A percentile compares a stretch with the other conserved stretches of the same genome.
Conservation (phyloP, 2,797 vertebrate species). For the Neosilurus hyrtlii region DNA sequence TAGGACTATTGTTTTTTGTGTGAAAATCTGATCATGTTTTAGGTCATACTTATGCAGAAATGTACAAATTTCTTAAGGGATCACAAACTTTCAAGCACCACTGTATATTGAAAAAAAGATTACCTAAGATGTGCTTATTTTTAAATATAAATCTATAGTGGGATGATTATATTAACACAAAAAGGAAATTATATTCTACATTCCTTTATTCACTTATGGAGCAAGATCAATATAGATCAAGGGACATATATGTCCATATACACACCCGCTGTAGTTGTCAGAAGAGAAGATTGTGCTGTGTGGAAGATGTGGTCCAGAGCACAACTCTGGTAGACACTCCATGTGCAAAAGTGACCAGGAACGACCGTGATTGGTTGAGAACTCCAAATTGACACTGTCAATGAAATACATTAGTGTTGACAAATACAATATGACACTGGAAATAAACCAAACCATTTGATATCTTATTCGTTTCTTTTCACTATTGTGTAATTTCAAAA, state of each 20-base stretch:
- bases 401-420: slow-evolving; percentile 9
- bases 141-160: too few relatives aligned
- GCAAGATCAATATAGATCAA: not conserved
- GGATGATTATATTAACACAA: too few relatives aligned
- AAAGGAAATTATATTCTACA: too few relatives aligned
- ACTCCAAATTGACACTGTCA: slow-evolving; percentile 86
- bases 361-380: slow-evolving; percentile 92
- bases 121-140: too few relatives aligned
- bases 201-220: too few relatives aligned
- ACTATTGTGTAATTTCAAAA: not conserved
- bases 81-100: too few relatives aligned
- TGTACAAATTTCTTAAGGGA: too few relatives aligned
- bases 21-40: too few relatives aligned
- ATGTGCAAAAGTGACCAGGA: slow-evolving; percentile 93
- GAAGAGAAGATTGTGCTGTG: slow-evolving; percentile 95
- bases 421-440: not conserved
- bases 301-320: slow-evolving; percentile 89
- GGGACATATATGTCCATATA: not conserved
- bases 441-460: not conserved
- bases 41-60: too few relatives aligned
- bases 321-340: slow-evolving; percentile 92
- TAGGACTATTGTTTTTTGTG: too few relatives aligned
- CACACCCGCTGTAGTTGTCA: slow-evolving; percentile 83
- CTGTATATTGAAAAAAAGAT: too few relatives aligned
- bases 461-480: not conserved